Evolutionary conservation across 2,797 vertebrate genomes (phyloP), one percentile per base, ranked within the genome.

Genomic region (Chelonia mydas): DNA sequence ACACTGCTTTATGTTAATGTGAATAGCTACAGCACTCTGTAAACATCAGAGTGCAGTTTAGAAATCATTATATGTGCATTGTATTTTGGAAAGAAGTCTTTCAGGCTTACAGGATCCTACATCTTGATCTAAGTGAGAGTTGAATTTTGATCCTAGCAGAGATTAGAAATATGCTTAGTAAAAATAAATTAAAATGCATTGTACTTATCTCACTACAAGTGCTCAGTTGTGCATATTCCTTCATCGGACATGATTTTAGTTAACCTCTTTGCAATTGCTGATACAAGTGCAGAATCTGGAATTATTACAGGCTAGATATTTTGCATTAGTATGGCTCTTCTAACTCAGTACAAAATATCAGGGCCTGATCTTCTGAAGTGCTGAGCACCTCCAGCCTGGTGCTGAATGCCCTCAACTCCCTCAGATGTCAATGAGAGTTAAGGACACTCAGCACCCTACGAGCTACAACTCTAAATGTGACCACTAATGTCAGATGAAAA

Each of bases 1-100:
- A 16, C 3, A 15, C 28, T n/a, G 72, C 50, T 94, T 83, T 49
- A 50, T 17, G 88, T 8, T 57, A 90, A 94, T 21, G 81, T 80
- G 79, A 86, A 93, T 76, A 94, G 87, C 94, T 92, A 8, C 82
- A 9, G 68, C 0, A 81, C 85, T 91, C 94, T 12, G 83, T 90
- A 95, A 94, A 94, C 96, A 96, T 2, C 94, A 31, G 79, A 81
- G 77, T 45, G 5, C 81, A 37, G 90, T 90, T 78, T 21, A n/a
- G 84, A 74, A 93, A 79, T 83, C 77, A 31, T 3, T 54, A 31
- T 54, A 68, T 2, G 0, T 10, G 59, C 86, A 8, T 0, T 0
- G 72, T 27, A 23, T 2, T 87, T 51, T 90, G 90, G 83, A 59
- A 89, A 51, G 86, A 61, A 54, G 90, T 6, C 49, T 55, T 61